Evolutionary conservation across 2,113 vertebrate genomes (phyloP).

Genomic region (Toxotes chatareus): DNA sequence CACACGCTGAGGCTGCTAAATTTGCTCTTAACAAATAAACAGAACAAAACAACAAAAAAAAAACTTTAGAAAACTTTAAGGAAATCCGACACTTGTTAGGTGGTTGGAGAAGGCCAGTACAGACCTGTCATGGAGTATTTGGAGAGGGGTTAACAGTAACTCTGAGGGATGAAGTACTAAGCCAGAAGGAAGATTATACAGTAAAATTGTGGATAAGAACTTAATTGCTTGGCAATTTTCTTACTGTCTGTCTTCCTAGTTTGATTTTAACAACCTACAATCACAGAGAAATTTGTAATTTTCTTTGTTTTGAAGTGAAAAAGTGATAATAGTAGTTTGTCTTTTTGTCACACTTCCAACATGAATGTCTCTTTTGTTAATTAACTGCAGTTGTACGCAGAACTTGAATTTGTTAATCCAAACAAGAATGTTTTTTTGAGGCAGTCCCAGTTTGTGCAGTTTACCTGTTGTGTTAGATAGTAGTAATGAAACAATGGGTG

Average conservation of each 20-base stretch:
- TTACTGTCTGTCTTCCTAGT: slow-evolving; percentile 15
- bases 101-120: slow-evolving; percentile 18
- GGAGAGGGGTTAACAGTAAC: slow-evolving; percentile 40
- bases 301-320: slow-evolving; percentile 30
- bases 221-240: slow-evolving; percentile 42
- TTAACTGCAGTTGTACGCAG: neutral
- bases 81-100: slow-evolving; percentile 15
- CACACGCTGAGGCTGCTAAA: slow-evolving; percentile 56
- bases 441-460: neutral
- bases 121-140: slow-evolving; percentile 51
- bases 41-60: slow-evolving; percentile 6
- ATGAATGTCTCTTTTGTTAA: neutral
- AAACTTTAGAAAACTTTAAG: slow-evolving; percentile 27
- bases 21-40: slow-evolving; percentile 33
- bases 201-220: slow-evolving; percentile 44
- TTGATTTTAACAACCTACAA: slow-evolving; percentile 37
- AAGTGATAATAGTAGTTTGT: slow-evolving; percentile 22
- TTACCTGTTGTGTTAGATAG: slow-evolving; percentile 6
- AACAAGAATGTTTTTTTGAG: neutral
- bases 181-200: slow-evolving; percentile 27
- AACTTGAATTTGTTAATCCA: slow-evolving; percentile 19
- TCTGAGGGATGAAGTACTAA: slow-evolving; percentile 35
- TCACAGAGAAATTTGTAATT: slow-evolving; percentile 7
- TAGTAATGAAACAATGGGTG: neutral
- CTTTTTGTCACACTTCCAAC: slow-evolving; percentile 2